A percentile compares a stretch with the other conserved stretches of the same genome.
These are phyloP conservation scores for Sminthurides aquaticus DNA, from an alignment of 2,888 invertebrate genomes.

Conservation along the genomic window DNA sequence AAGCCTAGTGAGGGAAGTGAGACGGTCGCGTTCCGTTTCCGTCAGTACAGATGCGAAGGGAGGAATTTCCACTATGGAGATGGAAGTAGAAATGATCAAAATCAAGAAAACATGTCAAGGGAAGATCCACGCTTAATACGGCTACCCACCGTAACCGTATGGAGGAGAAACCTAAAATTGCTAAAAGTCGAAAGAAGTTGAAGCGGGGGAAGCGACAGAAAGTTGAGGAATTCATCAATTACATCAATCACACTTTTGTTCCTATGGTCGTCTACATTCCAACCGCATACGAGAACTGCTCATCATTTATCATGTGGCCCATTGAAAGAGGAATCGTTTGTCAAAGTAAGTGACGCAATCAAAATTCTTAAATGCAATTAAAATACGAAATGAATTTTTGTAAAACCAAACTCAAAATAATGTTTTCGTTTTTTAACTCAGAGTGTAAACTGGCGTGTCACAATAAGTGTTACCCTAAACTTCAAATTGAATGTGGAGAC, in stretches of 20 bases:
- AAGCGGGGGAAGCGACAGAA: conserved; percentile 49
- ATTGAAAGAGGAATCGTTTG: conserved; percentile 78
- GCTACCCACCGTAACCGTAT: conserved; percentile 51
- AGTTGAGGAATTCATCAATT: conserved; percentile 63
- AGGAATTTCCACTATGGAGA: too few species aligned
- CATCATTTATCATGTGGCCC: conserved; percentile 91
- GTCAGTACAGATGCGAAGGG: too few species aligned
- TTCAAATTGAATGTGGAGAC: conserved; percentile 52
- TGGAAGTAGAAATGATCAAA: too few species aligned
- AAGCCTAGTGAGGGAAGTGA: conserved; percentile 31
- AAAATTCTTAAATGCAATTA: neutral
- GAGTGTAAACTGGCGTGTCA: conserved; percentile 87
- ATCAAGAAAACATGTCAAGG: too few species aligned
- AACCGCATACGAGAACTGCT: conserved; percentile 91
- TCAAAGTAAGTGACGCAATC: conserved; percentile 56
- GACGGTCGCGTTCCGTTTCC: conserved; percentile 39
- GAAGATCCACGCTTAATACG: too few species aligned
- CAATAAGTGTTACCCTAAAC: conserved; percentile 82
- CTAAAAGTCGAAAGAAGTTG: conserved; percentile 38
- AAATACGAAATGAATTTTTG: neutral
- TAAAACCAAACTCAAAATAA: neutral
- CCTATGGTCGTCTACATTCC: conserved; percentile 89
- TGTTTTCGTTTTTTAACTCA: conserved; percentile 42
- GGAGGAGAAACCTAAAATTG: conserved; percentile 68
- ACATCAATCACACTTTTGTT: conserved; percentile 73